phyloP scores from a whole-genome alignment of 1,140 invertebrate species.

The Zophobas morio region DNA sequence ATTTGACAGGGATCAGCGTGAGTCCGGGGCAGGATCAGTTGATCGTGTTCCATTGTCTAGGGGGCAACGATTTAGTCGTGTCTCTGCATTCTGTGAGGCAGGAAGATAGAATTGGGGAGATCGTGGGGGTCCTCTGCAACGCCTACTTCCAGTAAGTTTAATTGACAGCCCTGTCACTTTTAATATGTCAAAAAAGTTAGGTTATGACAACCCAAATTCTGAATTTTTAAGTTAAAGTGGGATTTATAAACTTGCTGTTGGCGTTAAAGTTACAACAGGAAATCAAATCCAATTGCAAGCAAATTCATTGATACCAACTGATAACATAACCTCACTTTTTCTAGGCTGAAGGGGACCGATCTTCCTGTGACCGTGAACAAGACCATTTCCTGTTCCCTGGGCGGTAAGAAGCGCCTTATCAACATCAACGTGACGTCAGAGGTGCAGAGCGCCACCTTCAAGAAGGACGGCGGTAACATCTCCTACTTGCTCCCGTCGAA shows the following conservation, averaged over 20 bases:
- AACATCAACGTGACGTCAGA: conserved; percentile 75
- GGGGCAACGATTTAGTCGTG: conserved; percentile 92
- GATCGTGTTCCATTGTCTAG: conserved; percentile 89
- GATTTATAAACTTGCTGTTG: too few relatives aligned
- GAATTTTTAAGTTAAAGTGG: too few relatives aligned
- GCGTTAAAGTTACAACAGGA: too few relatives aligned
- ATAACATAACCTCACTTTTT: conserved; percentile 16
- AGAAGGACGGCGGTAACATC: conserved; percentile 73
- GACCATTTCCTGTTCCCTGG: conserved; percentile 79
- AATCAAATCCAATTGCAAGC: too few relatives aligned
- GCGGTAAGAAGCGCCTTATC: conserved; percentile 78
- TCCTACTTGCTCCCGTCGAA: conserved; percentile 72
- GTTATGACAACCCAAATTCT: not conserved
- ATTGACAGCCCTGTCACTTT: not conserved
- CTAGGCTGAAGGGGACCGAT: conserved; percentile 73
- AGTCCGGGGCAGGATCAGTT: conserved; percentile 91
- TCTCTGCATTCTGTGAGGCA: conserved; percentile 75
- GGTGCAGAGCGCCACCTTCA: conserved; percentile 74
- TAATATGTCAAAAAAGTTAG: not conserved
- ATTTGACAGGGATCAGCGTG: conserved; percentile 85
- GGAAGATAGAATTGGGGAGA: conserved; percentile 87
- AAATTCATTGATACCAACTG: too few relatives aligned
- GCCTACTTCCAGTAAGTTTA: conserved; percentile 81
- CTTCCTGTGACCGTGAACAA: conserved; percentile 77
- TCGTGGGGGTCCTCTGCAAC: conserved; percentile 86